Evolutionary conservation across 2,888 invertebrate species (phyloP).

Genomic region (Antitype chi): DNA sequence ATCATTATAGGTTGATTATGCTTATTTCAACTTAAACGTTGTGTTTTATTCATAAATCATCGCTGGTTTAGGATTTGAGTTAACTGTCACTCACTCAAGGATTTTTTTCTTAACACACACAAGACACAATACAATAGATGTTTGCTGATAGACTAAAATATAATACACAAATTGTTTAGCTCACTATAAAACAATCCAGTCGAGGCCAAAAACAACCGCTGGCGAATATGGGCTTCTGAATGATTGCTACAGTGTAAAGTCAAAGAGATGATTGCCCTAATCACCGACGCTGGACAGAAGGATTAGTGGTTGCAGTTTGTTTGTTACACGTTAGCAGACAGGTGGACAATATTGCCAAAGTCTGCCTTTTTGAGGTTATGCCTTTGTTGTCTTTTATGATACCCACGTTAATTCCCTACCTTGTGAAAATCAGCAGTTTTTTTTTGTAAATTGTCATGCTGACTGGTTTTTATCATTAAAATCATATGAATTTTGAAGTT

Average conservation of each 20-base stretch:
- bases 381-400: background rate
- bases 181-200: too few relatives aligned
- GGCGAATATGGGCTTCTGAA: background rate
- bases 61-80: background rate
- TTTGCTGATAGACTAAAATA: too few relatives aligned
- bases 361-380: background rate
- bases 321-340: conserved; percentile 6
- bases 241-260: background rate
- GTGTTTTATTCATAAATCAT: too few relatives aligned
- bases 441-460: background rate
- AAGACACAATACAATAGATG: background rate
- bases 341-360: background rate
- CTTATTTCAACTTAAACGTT: too few relatives aligned
- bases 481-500: background rate
- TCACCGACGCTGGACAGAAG: background rate
- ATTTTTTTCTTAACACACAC: too few relatives aligned
- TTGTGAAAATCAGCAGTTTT: background rate
- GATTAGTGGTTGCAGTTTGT: conserved; percentile 32
- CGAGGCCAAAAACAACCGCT: background rate
- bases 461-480: background rate
- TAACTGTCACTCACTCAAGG: too few relatives aligned
- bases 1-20: too few relatives aligned
- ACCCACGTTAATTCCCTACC: background rate
- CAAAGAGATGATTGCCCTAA: conserved; percentile 29
- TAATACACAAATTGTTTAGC: background rate